These are phyloP conservation scores for Apamea epomidion DNA, from an alignment of 2,888 invertebrate genomes.

Conservation along the genomic window DNA sequence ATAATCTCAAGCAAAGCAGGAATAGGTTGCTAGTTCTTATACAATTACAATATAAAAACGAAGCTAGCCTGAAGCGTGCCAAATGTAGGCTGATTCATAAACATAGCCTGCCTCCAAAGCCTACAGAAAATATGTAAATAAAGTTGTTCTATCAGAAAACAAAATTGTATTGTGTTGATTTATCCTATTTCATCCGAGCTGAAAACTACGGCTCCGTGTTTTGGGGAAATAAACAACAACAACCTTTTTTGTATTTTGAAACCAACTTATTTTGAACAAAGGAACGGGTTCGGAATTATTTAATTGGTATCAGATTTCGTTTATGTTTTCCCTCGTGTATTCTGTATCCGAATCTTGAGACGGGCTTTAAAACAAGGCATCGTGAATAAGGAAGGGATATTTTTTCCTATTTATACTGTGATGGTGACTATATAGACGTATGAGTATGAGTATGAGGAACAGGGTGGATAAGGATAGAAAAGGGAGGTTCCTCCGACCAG, in stretches of 20 bases:
- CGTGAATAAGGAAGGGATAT: background rate
- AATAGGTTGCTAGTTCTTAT: background rate
- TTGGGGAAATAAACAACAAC: slow-evolving; percentile 23
- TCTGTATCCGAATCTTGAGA: background rate
- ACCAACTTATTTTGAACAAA: slow-evolving; percentile 30
- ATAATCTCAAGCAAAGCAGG: slow-evolving; percentile 19
- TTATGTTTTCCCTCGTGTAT: background rate
- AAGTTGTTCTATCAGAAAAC: slow-evolving; percentile 39
- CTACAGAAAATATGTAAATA: slow-evolving; percentile 55
- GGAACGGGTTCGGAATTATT: slow-evolving; percentile 9
- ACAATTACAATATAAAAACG: slow-evolving; percentile 25
- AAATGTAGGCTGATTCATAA: slow-evolving; percentile 49
- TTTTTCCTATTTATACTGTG: background rate
- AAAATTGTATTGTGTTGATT: slow-evolving; percentile 51
- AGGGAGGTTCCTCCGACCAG: too few relatives aligned
- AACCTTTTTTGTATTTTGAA: slow-evolving; percentile 22
- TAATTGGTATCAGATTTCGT: slow-evolving; percentile 42
- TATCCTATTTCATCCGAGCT: slow-evolving; percentile 31
- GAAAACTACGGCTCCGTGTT: slow-evolving; percentile 29
- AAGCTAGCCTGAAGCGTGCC: slow-evolving; percentile 26
- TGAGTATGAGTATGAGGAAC: background rate
- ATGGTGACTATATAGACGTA: background rate
- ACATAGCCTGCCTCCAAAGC: slow-evolving; percentile 31
- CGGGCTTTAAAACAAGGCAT: background rate
- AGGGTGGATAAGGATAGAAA: background rate